Conservation (phyloP, 1,140 invertebrate species). For the Aradophagus sp. region DNA sequence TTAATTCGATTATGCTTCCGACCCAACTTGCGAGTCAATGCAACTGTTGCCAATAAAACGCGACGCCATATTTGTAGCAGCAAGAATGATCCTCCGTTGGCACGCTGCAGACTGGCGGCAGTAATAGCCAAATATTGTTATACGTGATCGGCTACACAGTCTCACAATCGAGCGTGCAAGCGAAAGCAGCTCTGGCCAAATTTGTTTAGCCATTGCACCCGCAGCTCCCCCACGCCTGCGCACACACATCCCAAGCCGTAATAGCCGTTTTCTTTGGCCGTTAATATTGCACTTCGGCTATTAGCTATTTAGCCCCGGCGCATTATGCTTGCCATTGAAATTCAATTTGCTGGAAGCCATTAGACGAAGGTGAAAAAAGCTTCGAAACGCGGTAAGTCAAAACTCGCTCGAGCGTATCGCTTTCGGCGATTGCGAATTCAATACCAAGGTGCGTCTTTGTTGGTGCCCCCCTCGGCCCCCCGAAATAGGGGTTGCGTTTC, state of each 20-base stretch:
- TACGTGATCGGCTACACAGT: conserved; percentile 24
- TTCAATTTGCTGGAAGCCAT: conserved; percentile 6
- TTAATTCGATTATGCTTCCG: no score
- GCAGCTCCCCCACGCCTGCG: not conserved
- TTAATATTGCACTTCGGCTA: conserved; percentile 22
- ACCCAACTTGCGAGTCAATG: no score
- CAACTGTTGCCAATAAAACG: no score
- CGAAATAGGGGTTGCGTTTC: no score
- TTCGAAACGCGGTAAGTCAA: not conserved
- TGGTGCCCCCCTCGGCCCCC: not conserved
- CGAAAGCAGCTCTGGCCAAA: conserved; percentile 19
- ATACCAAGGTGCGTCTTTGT: not conserved
- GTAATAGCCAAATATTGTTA: conserved; percentile 35
- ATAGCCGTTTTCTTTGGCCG: conserved; percentile 6
- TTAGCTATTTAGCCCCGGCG: conserved; percentile 18
- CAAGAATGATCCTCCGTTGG: conserved; percentile 1
- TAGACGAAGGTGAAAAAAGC: conserved; percentile 1
- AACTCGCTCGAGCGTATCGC: conserved; percentile 7
- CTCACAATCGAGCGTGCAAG: conserved; percentile 30
- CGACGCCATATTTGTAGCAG: conserved; percentile 12
- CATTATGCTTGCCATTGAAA: conserved; percentile 18
- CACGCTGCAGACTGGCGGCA: not conserved
- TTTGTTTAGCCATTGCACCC: conserved; percentile 21
- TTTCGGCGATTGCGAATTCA: conserved; percentile 1
- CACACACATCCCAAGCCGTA: not conserved